These are phyloP conservation scores for Phocides pigmalion DNA, from an alignment of 1,140 invertebrate genomes.

Conservation along the genomic window DNA sequence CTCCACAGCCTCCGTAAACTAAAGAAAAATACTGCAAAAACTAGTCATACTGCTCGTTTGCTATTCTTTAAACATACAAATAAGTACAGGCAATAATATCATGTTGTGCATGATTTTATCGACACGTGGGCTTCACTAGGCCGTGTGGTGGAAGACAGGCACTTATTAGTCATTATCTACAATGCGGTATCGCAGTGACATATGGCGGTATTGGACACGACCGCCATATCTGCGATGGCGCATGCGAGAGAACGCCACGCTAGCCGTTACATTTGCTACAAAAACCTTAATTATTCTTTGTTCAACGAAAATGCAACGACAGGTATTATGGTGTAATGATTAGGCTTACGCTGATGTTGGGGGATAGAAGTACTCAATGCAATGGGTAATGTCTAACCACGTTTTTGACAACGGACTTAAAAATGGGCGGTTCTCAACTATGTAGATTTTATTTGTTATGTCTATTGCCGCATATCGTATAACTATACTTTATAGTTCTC, in stretches of 20 bases:
- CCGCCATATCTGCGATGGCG: slow-evolving; percentile 58
- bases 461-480: too few relatives aligned
- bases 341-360: not conserved
- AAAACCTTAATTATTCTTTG: slow-evolving; percentile 72
- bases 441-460: too few relatives aligned
- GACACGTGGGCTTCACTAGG: slow-evolving; percentile 49
- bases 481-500: too few relatives aligned
- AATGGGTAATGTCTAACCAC: too few relatives aligned
- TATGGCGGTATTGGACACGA: slow-evolving; percentile 78
- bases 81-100: not conserved
- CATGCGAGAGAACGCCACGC: slow-evolving; percentile 68
- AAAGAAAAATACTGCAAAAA: too few relatives aligned
- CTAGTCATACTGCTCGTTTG: too few relatives aligned
- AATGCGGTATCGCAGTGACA: slow-evolving; percentile 73
- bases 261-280: slow-evolving; percentile 46
- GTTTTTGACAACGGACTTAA: too few relatives aligned
- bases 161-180: slow-evolving; percentile 81
- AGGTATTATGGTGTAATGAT: slow-evolving; percentile 7
- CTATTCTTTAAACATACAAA: too few relatives aligned
- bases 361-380: too few relatives aligned
- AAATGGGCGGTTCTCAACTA: too few relatives aligned
- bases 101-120: slow-evolving; percentile 23
- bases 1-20: too few relatives aligned
- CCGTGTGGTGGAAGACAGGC: slow-evolving; percentile 71
- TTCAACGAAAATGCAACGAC: slow-evolving; percentile 34